phyloP scores from a whole-genome alignment of 2,888 invertebrate genomes.

The Ceraclea dissimilis region DNA sequence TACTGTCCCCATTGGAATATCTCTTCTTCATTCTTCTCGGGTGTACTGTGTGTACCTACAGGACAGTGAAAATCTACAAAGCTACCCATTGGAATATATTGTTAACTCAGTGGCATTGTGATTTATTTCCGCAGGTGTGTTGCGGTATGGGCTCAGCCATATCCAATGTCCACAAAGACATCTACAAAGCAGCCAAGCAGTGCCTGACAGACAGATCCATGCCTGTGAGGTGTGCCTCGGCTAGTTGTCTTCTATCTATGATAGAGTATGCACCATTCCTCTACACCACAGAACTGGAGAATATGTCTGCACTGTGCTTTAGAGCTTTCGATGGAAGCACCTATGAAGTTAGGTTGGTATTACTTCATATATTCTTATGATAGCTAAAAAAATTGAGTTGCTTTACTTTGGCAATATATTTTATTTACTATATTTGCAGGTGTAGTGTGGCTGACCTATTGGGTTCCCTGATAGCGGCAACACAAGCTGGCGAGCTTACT shows the following conservation, averaged over 20 bases:
- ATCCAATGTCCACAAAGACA: slow-evolving; percentile 75
- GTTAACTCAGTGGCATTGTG: too few relatives aligned
- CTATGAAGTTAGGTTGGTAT: slow-evolving; percentile 66
- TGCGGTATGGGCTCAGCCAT: slow-evolving; percentile 94
- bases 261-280: slow-evolving; percentile 78
- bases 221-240: slow-evolving; percentile 89
- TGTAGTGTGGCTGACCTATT: slow-evolving; percentile 88
- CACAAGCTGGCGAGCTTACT: slow-evolving; percentile 62
- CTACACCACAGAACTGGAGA: slow-evolving; percentile 85
- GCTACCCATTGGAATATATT: too few relatives aligned
- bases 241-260: slow-evolving; percentile 83
- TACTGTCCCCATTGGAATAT: too few relatives aligned
- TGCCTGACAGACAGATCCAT: slow-evolving; percentile 86
- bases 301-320: slow-evolving; percentile 83
- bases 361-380: not conserved
- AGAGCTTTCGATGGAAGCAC: slow-evolving; percentile 87
- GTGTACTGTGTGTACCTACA: too few relatives aligned
- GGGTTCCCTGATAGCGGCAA: slow-evolving; percentile 79
- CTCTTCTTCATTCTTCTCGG: too few relatives aligned
- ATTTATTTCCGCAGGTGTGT: too few relatives aligned
- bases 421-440: slow-evolving; percentile 28
- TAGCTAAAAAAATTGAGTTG: too few relatives aligned
- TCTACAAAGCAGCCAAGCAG: slow-evolving; percentile 80
- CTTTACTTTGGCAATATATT: too few relatives aligned
- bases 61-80: too few relatives aligned